Conservation (phyloP, 1,140 invertebrate species). For the Pachypeltis micranthus region DNA sequence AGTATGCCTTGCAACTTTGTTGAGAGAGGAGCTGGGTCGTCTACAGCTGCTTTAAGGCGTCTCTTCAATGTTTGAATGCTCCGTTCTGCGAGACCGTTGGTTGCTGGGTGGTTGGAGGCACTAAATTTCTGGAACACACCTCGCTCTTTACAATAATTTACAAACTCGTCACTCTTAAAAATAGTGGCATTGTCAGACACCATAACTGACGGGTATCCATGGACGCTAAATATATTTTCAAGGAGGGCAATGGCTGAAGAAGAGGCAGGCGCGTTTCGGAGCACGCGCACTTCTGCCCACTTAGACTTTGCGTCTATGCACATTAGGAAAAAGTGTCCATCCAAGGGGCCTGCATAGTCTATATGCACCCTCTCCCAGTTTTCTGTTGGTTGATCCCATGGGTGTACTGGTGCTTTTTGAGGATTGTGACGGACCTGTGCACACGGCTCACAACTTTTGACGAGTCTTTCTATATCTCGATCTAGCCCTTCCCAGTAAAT, state of each 20-base stretch:
- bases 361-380: slow-evolving; percentile 31
- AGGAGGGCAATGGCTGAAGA: slow-evolving; percentile 11
- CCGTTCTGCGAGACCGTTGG: slow-evolving; percentile 30
- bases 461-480: slow-evolving; percentile 28
- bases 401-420: slow-evolving; percentile 24
- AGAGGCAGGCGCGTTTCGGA: not conserved
- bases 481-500: slow-evolving; percentile 28
- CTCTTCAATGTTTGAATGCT: slow-evolving; percentile 32
- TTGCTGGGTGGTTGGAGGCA: slow-evolving; percentile 28
- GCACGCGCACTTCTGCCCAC: slow-evolving; percentile 21
- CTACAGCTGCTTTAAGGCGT: not conserved
- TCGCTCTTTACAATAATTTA: slow-evolving; percentile 14
- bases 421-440: slow-evolving; percentile 23
- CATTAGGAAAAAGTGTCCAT: slow-evolving; percentile 33
- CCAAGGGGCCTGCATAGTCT: slow-evolving; percentile 31
- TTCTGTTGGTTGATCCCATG: slow-evolving; percentile 27
- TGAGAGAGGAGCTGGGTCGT: not conserved
- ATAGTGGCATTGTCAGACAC: slow-evolving; percentile 27
- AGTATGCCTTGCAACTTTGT: not conserved
- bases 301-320: slow-evolving; percentile 32
- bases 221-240: slow-evolving; percentile 10
- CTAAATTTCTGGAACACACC: slow-evolving; percentile 28
- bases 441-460: slow-evolving; percentile 25
- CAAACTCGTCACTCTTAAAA: slow-evolving; percentile 33
- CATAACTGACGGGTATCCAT: slow-evolving; percentile 23